Base-by-base conservation (phyloP, 64 coral and sea anemone genomes). In the Porites australiensis region DNA sequence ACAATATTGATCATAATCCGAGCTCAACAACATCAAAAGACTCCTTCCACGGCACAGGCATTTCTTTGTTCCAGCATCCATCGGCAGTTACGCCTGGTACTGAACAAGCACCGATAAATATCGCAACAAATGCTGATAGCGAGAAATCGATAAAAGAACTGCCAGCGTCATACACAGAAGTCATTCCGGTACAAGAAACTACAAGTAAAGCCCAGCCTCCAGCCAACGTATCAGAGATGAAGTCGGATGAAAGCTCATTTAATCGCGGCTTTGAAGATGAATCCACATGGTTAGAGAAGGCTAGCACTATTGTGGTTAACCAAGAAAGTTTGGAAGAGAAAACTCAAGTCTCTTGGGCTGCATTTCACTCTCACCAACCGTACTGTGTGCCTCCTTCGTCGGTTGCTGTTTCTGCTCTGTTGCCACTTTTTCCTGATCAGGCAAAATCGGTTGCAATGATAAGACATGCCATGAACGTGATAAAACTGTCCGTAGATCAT, bases 401-500 rank as follows among this genome's bases (percentile, higher is more conserved):
- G 59, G 16, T 62, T 62, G 59, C 0, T 62, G 59, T 16, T 62
- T 62, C 59, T 62, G 59, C 68, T 18, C 65, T 91, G 13, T 51
- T 91, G 54, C 89, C 89, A 72, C 50, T 91, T 15, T 91, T 91
- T 59, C 64, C 63, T 72, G 77, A 91, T 73, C 78, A 91, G 70
- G 89, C 78, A 55, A 91, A 91, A 19, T 82, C 77, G 51, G 89
- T 91, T 43, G 27, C 89, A 13, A 91, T 91, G 89, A 91, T 91
- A 20, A 66, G 79, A 13, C 89, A 91, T 51, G 64, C 89, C 16
- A 91, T 91, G 78, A 69, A 91, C 64, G 50, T 91, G 12, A 91
- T 83, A 9, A 82, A 91, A 23, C 53, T 22, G 44, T 77, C 89
- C 64, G 74, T 58, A 53, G 49, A 83, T 16, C 69, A 72, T 62